Conservation (phyloP, 2,888 invertebrate species). For the Pyrrhia umbra region DNA sequence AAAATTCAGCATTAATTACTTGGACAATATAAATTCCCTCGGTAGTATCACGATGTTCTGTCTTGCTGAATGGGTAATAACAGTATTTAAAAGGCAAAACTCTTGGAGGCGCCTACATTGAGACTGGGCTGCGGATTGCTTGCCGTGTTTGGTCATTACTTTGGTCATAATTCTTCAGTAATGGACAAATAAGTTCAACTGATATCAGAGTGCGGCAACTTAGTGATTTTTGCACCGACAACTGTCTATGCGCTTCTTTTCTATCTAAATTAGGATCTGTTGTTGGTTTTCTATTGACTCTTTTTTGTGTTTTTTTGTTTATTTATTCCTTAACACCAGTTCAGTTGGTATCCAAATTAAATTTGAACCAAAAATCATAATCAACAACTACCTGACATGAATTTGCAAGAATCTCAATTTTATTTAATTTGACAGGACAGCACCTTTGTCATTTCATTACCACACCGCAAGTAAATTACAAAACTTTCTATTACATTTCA, state of each 20-base stretch:
- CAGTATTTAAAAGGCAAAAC: slow-evolving; percentile 63
- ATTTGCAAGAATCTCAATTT: slow-evolving; percentile 1
- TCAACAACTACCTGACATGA: background rate
- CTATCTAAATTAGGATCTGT: background rate
- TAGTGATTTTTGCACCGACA: slow-evolving; percentile 43
- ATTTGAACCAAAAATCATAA: background rate
- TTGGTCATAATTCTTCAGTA: slow-evolving; percentile 67
- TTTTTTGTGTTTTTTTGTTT: background rate
- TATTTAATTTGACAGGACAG: slow-evolving; percentile 20
- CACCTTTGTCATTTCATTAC: slow-evolving; percentile 47
- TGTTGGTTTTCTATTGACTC: background rate
- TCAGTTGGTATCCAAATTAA: too few relatives aligned
- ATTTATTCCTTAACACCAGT: too few relatives aligned
- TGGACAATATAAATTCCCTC: slow-evolving; percentile 72
- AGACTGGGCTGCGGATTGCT: slow-evolving; percentile 50
- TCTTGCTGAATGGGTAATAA: slow-evolving; percentile 65
- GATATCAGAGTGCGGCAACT: slow-evolving; percentile 53
- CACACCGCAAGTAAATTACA: slow-evolving; percentile 28
- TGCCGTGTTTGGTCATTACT: slow-evolving; percentile 66
- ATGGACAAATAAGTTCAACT: slow-evolving; percentile 68
- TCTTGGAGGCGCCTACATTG: slow-evolving; percentile 61
- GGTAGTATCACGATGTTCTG: slow-evolving; percentile 61
- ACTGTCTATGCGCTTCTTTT: slow-evolving; percentile 18
- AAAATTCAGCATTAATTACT: slow-evolving; percentile 75
- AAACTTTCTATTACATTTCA: slow-evolving; percentile 56